Percentiles rank a stretch among this genome's conserved stretches.
These are phyloP conservation scores for Caprella mutica DNA, from an alignment of 2,888 invertebrate species.

Conservation along the genomic window DNA sequence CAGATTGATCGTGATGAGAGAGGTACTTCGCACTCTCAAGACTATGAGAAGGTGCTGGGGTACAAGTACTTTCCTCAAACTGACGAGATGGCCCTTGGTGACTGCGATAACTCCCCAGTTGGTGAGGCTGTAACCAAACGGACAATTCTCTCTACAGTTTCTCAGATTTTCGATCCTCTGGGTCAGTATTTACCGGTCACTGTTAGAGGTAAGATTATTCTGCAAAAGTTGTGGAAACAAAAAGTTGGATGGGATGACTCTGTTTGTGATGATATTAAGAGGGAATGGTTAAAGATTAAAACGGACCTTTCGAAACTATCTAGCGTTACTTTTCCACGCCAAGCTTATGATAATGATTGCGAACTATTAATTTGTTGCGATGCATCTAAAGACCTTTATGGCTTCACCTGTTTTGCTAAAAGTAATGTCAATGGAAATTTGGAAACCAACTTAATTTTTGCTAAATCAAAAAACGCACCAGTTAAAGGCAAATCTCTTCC, in stretches of 20 bases:
- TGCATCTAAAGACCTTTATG: neutral
- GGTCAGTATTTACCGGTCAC: neutral
- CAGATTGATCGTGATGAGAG: neutral
- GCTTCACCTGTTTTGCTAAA: neutral
- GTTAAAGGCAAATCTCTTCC: neutral
- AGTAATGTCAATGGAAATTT: no score
- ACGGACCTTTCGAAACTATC: neutral
- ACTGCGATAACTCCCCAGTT: neutral
- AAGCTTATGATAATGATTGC: no score
- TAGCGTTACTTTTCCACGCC: neutral
- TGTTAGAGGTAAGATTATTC: neutral
- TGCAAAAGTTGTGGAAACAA: no score
- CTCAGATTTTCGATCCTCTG: slow-evolving; percentile 5
- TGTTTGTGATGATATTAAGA: no score
- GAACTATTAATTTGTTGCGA: neutral
- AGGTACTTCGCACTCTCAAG: neutral
- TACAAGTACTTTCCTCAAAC: neutral
- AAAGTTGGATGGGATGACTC: neutral
- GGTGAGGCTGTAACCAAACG: neutral
- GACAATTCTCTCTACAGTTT: neutral
- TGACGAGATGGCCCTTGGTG: neutral
- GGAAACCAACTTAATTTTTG: neutral
- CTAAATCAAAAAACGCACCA: slow-evolving; percentile 6
- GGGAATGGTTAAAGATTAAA: neutral
- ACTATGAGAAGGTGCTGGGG: neutral